Conservation (phyloP, 2,888 invertebrate species). For the Chrysolina haemoptera region DNA sequence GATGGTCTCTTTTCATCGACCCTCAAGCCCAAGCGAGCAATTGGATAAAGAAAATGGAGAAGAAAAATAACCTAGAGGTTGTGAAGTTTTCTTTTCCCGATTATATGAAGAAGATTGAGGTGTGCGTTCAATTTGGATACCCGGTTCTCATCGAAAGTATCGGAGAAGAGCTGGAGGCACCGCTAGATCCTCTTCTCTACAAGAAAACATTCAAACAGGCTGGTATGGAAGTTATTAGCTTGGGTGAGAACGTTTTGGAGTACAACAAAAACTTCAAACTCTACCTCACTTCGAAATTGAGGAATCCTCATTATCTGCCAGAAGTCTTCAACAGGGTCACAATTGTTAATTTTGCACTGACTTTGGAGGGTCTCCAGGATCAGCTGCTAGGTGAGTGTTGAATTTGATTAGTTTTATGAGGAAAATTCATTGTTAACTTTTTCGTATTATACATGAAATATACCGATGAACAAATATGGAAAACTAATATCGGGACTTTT, state of each 20-base stretch:
- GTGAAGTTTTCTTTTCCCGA: slow-evolving; percentile 83
- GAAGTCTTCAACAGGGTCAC: slow-evolving; percentile 89
- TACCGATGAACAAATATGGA: too few relatives aligned
- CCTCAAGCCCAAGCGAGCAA: slow-evolving; percentile 89
- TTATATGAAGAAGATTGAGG: slow-evolving; percentile 84
- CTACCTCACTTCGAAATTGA: slow-evolving; percentile 86
- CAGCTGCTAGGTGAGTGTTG: slow-evolving; percentile 79
- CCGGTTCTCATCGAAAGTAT: slow-evolving; percentile 86
- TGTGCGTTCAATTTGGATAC: slow-evolving; percentile 82
- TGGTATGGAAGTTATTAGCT: slow-evolving; percentile 81
- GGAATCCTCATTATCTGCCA: slow-evolving; percentile 89
- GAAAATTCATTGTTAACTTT: too few relatives aligned
- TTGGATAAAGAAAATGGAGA: slow-evolving; percentile 90
- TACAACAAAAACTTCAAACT: slow-evolving; percentile 83
- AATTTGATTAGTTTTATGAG: not conserved
- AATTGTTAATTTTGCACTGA: slow-evolving; percentile 87
- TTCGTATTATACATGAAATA: too few relatives aligned
- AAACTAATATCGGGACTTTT: too few relatives aligned
- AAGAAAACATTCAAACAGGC: slow-evolving; percentile 84
- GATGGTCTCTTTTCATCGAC: slow-evolving; percentile 87
- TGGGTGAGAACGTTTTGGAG: slow-evolving; percentile 85
- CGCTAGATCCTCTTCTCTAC: slow-evolving; percentile 83
- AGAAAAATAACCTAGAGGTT: slow-evolving; percentile 78
- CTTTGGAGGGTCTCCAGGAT: slow-evolving; percentile 86
- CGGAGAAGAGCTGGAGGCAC: slow-evolving; percentile 83